These are phyloP conservation scores for Trilocha varians DNA, from an alignment of 2,888 invertebrate genomes.

Conservation along the genomic window DNA sequence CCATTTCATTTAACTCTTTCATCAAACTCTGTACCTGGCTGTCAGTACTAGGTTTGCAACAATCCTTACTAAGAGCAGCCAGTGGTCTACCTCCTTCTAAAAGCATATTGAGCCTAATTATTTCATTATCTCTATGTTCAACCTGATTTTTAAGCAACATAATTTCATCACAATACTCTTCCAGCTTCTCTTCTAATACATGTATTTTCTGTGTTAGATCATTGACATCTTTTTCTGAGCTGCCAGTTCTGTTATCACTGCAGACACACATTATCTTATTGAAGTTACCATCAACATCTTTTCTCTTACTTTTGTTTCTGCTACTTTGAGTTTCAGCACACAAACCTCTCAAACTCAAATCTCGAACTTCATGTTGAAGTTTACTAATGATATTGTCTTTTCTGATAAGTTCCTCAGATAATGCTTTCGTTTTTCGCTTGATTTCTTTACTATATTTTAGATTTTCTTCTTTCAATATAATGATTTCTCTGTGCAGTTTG, in stretches of 20 bases:
- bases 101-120: conserved; percentile 77
- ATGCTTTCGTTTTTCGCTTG: conserved; percentile 73
- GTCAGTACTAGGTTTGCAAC: conserved; percentile 74
- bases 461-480: conserved; percentile 77
- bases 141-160: conserved; percentile 49
- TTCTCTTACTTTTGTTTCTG: conserved; percentile 51
- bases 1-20: conserved; percentile 74
- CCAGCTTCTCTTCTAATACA: conserved; percentile 55
- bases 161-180: conserved; percentile 50
- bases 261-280: conserved; percentile 42
- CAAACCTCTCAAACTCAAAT: conserved; percentile 55
- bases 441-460: conserved; percentile 73
- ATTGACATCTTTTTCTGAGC: conserved; percentile 52
- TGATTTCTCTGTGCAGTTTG: conserved; percentile 77
- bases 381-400: conserved; percentile 56
- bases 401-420: conserved; percentile 76
- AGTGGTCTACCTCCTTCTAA: conserved; percentile 82
- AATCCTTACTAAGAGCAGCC: conserved; percentile 76
- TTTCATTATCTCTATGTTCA: conserved; percentile 78
- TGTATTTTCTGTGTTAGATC: conserved; percentile 59
- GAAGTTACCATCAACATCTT: conserved; percentile 31
- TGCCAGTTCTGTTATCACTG: conserved; percentile 30
- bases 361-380: conserved; percentile 57
- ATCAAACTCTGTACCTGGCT: conserved; percentile 71
- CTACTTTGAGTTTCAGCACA: conserved; percentile 62